Percentiles rank a stretch among this genome's conserved stretches.
Evolutionary conservation across 2,888 invertebrate species (phyloP).

Genomic region (Sphinx pinastri): DNA sequence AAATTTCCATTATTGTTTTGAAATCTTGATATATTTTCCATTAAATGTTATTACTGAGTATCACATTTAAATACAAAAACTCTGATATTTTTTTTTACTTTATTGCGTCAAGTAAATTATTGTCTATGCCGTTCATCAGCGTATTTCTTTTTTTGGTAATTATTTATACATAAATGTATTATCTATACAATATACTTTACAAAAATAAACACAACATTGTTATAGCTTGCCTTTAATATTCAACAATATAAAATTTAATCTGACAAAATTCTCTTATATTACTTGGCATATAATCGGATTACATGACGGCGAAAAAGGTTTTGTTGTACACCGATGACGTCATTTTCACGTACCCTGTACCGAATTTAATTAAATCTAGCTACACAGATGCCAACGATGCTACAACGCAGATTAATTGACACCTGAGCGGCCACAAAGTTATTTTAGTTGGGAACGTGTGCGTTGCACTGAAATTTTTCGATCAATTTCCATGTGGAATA

Average conservation of each 20-base stretch:
- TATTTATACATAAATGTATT: too few species aligned
- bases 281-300: slow-evolving; percentile 30
- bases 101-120: not conserved
- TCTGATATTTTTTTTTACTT: not conserved
- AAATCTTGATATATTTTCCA: too few species aligned
- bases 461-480: not conserved
- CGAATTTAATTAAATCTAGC: slow-evolving; percentile 56
- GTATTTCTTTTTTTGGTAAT: too few species aligned
- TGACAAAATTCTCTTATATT: slow-evolving; percentile 26
- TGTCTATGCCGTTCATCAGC: too few species aligned
- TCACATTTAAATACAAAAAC: too few species aligned
- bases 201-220: not conserved
- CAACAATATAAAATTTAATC: slow-evolving; percentile 25
- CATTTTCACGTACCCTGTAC: slow-evolving; percentile 42
- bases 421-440: slow-evolving; percentile 2
- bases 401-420: slow-evolving; percentile 15
- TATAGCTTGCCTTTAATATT: not conserved
- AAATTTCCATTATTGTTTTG: too few species aligned
- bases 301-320: slow-evolving; percentile 41
- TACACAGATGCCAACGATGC: slow-evolving; percentile 27
- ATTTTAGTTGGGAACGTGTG: not conserved
- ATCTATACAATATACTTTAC: too few species aligned
- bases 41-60: too few species aligned
- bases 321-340: slow-evolving; percentile 42
- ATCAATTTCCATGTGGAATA: not conserved